Evolutionary conservation across 2,797 vertebrate species (phyloP), one percentile per base, ranked within the genome.

Genomic region (Alauda arvensis): DNA sequence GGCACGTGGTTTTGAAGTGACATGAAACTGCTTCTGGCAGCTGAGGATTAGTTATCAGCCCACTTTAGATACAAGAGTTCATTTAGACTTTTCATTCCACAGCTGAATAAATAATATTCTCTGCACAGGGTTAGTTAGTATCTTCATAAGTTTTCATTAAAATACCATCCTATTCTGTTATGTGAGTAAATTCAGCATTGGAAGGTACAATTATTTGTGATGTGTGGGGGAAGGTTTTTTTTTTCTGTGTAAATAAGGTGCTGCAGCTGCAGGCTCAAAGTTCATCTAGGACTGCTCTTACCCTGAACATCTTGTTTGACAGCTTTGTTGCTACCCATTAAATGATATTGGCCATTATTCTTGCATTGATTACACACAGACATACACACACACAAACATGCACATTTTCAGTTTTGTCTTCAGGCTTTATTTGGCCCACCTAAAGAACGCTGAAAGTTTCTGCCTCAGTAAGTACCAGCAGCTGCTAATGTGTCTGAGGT

Each of bases 11-110:
- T 79, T 79, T 67, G 14, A 93, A 88, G 68, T 9, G 25, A 61
- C 40, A 12, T 43, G 18, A 57, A 56, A 34, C 59, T 91, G 65
- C 62, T 83, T 40, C 63, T 86, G 83, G 48, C 68, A 94, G 66
- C 78, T 85, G 56, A 65, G 65, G 55, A 43, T 81, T 76, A 85
- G 51, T 80, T 94, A 62, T 72, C 19, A 66, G 28, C 19, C 46
- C 33, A 17, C 31, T 72, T 86, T 14, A 56, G 33, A 52, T 40
- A 57, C 55, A 45, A 23, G 85, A 74, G 37, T 72, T 81, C 49
- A 25, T 65, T 62, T 88, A 42, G 28, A 17, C 53, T 77, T 80
- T 83, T 75, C 7, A 28, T 40, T 83, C 42, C 18, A 10, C 37
- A 62, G 53, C 26, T 75, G 60, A 71, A 77, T 53, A 68, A 77